Conservation (phyloP, 2,888 invertebrate genomes). For the Oxycera nigricornis region DNA sequence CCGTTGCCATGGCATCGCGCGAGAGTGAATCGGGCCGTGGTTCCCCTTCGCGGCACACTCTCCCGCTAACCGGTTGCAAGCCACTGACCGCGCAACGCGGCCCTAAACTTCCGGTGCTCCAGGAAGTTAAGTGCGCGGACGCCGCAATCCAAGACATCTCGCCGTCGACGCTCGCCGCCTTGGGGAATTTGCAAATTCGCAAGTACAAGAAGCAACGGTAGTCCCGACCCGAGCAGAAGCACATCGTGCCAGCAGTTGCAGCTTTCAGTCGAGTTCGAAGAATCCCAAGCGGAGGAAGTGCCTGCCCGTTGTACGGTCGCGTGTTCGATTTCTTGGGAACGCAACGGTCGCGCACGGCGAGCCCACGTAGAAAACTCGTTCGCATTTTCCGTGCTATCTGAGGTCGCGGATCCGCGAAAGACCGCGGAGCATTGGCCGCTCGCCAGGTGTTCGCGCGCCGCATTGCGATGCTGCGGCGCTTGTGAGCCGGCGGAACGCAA, state of each 20-base stretch:
- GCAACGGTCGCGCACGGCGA: not conserved
- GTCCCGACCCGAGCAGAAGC: not conserved
- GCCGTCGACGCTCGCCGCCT: not conserved
- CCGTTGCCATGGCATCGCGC: constrained; percentile 10
- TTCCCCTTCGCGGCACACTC: not conserved
- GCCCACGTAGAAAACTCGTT: not conserved
- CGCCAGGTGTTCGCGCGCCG: not conserved
- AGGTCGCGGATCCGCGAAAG: not conserved
- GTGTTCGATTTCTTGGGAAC: not conserved
- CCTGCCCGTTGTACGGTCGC: not conserved
- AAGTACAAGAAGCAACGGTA: constrained; percentile 5
- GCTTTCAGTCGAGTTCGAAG: constrained; percentile 21
- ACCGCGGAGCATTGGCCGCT: not conserved
- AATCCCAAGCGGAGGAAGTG: constrained; percentile 7
- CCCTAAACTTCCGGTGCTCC: not conserved
- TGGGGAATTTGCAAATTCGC: not conserved
- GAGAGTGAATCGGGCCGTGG: not conserved
- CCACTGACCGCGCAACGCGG: not conserved
- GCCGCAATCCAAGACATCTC: not conserved
- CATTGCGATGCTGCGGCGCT: not conserved
- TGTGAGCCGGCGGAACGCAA: not conserved
- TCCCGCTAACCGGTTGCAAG: constrained; percentile 16
- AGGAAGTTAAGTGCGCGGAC: constrained; percentile 12
- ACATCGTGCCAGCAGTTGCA: not conserved
- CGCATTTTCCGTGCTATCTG: not conserved